A percentile compares a stretch with the other conserved stretches of the same genome.
These are phyloP conservation scores for Odontocerum albicorne DNA, from an alignment of 2,888 invertebrate species.

Conservation along the genomic window DNA sequence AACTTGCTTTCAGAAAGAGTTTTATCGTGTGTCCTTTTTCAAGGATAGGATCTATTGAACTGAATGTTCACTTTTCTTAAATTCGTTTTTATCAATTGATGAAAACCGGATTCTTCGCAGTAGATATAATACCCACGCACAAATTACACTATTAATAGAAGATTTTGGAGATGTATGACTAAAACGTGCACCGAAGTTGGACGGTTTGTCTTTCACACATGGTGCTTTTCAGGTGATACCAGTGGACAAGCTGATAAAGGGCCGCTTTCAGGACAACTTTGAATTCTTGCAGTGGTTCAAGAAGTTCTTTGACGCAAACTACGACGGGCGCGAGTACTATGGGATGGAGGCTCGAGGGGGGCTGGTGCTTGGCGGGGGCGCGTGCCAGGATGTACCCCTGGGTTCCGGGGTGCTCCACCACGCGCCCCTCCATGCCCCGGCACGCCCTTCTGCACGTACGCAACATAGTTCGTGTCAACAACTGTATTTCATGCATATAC, in stretches of 20 bases:
- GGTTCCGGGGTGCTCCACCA: conserved; percentile 52
- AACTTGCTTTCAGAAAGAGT: too few species aligned
- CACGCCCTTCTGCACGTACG: conserved; percentile 40
- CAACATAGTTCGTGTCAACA: conserved; percentile 7
- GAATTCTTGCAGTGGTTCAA: conserved; percentile 99
- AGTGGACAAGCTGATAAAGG: conserved; percentile 98
- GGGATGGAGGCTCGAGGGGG: conserved; percentile 87
- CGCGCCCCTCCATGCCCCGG: conserved; percentile 39
- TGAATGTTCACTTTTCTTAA: too few species aligned
- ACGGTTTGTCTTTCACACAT: conserved; percentile 13
- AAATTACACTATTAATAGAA: too few species aligned
- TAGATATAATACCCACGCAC: too few species aligned
- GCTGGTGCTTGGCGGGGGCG: conserved; percentile 74
- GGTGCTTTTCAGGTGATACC: conserved; percentile 95
- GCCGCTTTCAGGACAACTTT: conserved; percentile 99
- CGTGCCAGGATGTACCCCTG: conserved; percentile 45
- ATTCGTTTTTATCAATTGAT: too few species aligned
- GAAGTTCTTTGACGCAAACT: conserved; percentile 99
- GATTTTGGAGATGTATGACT: too few species aligned
- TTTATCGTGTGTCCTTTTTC: too few species aligned
- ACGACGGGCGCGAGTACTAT: conserved; percentile 96
- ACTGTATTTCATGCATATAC: too few species aligned
- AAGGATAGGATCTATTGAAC: too few species aligned
- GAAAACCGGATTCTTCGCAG: too few species aligned
- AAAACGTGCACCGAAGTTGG: conserved; percentile 2